A percentile compares a stretch with the other conserved stretches of the same genome.
phyloP scores from a whole-genome alignment of 1,140 invertebrate genomes.

The Dendrolimus punctatus region DNA sequence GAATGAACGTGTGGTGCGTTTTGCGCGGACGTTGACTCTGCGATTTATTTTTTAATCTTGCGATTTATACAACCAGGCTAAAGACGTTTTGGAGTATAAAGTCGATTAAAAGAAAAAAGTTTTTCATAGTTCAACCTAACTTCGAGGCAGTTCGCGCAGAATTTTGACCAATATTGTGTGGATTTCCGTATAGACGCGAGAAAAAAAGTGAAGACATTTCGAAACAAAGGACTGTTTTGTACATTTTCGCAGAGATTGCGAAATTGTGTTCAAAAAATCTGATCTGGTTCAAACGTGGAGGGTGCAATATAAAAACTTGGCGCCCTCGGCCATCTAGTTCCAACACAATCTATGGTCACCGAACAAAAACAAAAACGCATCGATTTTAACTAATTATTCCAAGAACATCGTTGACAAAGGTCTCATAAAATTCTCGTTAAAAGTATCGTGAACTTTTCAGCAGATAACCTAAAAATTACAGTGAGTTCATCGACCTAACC shows the following conservation, averaged over 20 bases:
- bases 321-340: slow-evolving; percentile 61
- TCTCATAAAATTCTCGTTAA: slow-evolving; percentile 54
- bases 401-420: slow-evolving; percentile 37
- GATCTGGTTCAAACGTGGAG: slow-evolving; percentile 47
- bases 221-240: slow-evolving; percentile 70
- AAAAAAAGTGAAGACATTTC: slow-evolving; percentile 58
- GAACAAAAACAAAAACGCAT: slow-evolving; percentile 63
- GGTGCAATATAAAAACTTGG: slow-evolving; percentile 44
- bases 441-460: slow-evolving; percentile 47
- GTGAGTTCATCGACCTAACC: slow-evolving; percentile 50
- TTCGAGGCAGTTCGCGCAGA: slow-evolving; percentile 58
- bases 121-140: slow-evolving; percentile 48
- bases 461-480: slow-evolving; percentile 50
- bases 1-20: slow-evolving; percentile 70
- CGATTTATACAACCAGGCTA: slow-evolving; percentile 61
- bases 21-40: slow-evolving; percentile 67
- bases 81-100: slow-evolving; percentile 61
- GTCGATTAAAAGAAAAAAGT: slow-evolving; percentile 48
- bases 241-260: slow-evolving; percentile 67
- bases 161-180: slow-evolving; percentile 62
- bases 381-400: slow-evolving; percentile 42
- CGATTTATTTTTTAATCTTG: slow-evolving; percentile 54
- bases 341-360: slow-evolving; percentile 57
- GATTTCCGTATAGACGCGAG: slow-evolving; percentile 70
- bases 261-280: slow-evolving; percentile 68